Percentiles rank a stretch among this genome's conserved stretches.
Evolutionary conservation across 2,888 invertebrate genomes (phyloP).

Genomic region (Agrotis puta): DNA sequence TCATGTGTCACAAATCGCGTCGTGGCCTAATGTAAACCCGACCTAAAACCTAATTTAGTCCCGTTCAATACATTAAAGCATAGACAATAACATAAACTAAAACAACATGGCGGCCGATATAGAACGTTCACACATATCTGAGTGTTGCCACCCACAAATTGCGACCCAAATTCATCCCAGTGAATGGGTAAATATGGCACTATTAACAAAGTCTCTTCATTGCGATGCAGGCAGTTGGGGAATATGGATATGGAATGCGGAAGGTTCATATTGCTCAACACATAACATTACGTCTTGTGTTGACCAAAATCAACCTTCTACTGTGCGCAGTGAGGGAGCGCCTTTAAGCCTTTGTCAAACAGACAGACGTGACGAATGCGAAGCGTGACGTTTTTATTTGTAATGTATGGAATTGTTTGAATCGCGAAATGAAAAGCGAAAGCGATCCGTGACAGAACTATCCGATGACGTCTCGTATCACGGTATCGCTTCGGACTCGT

Average conservation of each 20-base stretch:
- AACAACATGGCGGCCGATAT: constrained; percentile 30
- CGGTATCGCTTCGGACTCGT: no score
- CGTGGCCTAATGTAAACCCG: neutral
- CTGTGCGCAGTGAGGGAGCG: no score
- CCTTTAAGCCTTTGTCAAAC: no score
- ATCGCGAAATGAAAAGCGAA: no score
- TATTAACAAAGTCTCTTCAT: constrained; percentile 61
- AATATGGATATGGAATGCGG: neutral
- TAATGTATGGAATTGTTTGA: no score
- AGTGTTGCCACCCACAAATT: constrained; percentile 57
- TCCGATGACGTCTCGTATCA: no score
- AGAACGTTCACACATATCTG: constrained; percentile 47
- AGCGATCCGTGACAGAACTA: no score
- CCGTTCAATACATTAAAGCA: constrained; percentile 30
- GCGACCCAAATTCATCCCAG: constrained; percentile 48
- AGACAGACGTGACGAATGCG: no score
- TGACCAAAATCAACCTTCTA: no score
- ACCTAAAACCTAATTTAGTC: neutral
- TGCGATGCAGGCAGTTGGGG: constrained; percentile 46
- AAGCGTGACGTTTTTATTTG: no score
- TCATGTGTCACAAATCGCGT: no score
- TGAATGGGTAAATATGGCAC: constrained; percentile 57
- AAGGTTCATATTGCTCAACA: constrained; percentile 11
- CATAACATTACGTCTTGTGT: neutral
- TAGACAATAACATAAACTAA: constrained; percentile 24